Evolutionary conservation across 2,797 vertebrate genomes (phyloP).

Genomic region (Fundulus diaphanus): DNA sequence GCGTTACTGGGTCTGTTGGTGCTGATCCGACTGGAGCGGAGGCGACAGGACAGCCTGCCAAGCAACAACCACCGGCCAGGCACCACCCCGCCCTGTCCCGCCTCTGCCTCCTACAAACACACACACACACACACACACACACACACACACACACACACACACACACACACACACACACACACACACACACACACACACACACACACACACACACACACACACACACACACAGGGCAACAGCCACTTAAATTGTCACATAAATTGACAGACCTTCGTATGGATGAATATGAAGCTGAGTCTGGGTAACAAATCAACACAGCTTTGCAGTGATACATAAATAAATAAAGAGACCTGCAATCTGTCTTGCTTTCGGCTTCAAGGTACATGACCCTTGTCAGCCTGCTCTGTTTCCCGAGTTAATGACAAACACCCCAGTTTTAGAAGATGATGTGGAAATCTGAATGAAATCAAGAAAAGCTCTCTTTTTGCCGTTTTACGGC

Average conservation of each 20-base stretch:
- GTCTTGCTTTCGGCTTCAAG: conserved; percentile 49
- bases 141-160: conserved; percentile 19
- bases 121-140: conserved; percentile 21
- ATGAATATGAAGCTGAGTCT: conserved; percentile 48
- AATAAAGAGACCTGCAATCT: conserved; percentile 60
- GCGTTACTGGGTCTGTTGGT: conserved; percentile 84
- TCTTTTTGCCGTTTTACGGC: conserved; percentile 1
- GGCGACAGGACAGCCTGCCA: conserved; percentile 90
- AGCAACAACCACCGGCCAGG: conserved; percentile 54
- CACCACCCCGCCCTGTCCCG: conserved; percentile 10
- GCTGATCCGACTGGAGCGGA: conserved; percentile 90
- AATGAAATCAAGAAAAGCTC: neutral
- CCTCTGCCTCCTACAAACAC: too few species aligned
- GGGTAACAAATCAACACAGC: conserved; percentile 70
- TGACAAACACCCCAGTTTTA: conserved; percentile 28
- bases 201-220: neutral
- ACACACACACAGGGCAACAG: conserved; percentile 29
- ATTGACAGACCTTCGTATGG: conserved; percentile 47
- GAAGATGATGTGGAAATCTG: neutral
- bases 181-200: too few species aligned
- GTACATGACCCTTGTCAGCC: conserved; percentile 35
- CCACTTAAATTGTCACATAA: conserved; percentile 59
- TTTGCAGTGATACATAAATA: conserved; percentile 73
- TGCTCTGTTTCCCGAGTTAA: conserved; percentile 44
- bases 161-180: neutral